A percentile compares a stretch with the other conserved stretches of the same genome.
Evolutionary conservation across 2,888 invertebrate species (phyloP).

Genomic region (Lasioglossum oenotherae): DNA sequence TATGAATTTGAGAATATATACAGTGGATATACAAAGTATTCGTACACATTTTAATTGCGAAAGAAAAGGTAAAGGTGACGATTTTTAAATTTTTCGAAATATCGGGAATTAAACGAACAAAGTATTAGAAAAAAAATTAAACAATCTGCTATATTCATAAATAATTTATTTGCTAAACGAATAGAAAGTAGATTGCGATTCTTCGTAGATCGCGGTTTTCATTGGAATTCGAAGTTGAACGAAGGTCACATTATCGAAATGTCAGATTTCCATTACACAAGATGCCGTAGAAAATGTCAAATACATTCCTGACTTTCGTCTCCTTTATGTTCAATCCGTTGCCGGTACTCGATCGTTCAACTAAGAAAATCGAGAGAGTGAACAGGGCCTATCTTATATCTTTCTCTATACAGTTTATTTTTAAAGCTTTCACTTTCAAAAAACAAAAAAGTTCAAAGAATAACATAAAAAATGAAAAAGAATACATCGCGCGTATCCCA

Average conservation of each 20-base stretch:
- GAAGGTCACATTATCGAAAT: conserved; percentile 33
- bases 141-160: neutral
- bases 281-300: conserved; percentile 42
- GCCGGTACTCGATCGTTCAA: neutral
- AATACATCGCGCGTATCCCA: neutral
- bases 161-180: neutral
- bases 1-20: too few species aligned
- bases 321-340: neutral
- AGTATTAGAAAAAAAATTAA: neutral
- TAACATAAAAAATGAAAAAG: neutral
- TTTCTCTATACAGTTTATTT: neutral
- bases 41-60: too few species aligned
- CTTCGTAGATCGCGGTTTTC: neutral
- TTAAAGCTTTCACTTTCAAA: neutral
- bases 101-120: too few species aligned
- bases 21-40: too few species aligned
- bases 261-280: conserved; percentile 46
- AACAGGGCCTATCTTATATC: neutral
- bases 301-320: conserved; percentile 32
- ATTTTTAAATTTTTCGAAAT: too few species aligned
- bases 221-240: neutral
- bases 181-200: neutral
- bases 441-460: neutral
- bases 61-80: too few species aligned
- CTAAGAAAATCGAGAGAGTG: neutral